phyloP scores from a whole-genome alignment of 2,888 invertebrate genomes.

The Dermolepida albohirtum region DNA sequence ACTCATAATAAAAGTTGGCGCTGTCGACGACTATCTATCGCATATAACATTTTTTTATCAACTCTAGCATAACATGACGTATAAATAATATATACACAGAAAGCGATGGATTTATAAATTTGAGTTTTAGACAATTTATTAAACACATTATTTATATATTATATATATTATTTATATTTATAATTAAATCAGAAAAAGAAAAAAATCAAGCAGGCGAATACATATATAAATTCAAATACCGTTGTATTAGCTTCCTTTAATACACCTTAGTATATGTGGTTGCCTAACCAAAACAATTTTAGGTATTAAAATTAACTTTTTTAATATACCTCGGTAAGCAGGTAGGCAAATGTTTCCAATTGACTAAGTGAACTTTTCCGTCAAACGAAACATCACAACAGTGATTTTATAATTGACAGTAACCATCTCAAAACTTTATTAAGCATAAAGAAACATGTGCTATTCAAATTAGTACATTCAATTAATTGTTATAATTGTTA shows the following conservation, averaged over 20 bases:
- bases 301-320: slow-evolving; percentile 2
- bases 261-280: slow-evolving; percentile 2
- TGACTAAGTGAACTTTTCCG: not conserved
- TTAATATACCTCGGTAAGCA: not conserved
- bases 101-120: too few species aligned
- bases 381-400: not conserved
- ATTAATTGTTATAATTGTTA: not conserved
- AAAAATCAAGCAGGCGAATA: too few species aligned
- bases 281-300: not conserved
- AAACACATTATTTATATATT: too few species aligned
- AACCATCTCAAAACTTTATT: slow-evolving; percentile 1
- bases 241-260: not conserved
- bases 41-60: too few species aligned
- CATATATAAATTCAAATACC: not conserved
- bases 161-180: too few species aligned
- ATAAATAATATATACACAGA: too few species aligned
- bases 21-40: too few species aligned
- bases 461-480: slow-evolving; percentile 6
- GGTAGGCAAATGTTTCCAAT: too few species aligned
- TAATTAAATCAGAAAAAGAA: not conserved
- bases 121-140: too few species aligned
- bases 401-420: slow-evolving; percentile 13
- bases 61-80: too few species aligned
- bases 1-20: too few species aligned
- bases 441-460: not conserved